phyloP scores from a whole-genome alignment of 2,797 vertebrate genomes.

The Gastrophryne carolinensis region DNA sequence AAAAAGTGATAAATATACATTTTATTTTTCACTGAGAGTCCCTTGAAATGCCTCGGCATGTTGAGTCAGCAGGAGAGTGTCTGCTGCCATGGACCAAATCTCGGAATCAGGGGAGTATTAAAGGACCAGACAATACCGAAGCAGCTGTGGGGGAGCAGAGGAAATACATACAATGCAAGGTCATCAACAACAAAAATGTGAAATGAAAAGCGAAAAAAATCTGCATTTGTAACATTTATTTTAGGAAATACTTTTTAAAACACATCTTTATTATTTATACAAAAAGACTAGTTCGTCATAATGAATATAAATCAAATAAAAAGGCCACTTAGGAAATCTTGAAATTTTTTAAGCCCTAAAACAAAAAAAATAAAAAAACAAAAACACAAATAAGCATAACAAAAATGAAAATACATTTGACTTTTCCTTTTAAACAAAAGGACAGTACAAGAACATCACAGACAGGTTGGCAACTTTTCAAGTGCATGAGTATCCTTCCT shows the following conservation, averaged over 20 bases:
- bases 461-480: constrained; percentile 57
- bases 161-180: too few relatives aligned
- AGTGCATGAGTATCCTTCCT: constrained; percentile 58
- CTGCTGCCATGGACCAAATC: too few relatives aligned
- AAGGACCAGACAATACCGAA: neutral
- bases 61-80: too few relatives aligned
- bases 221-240: constrained; percentile 88
- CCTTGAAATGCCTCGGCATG: too few relatives aligned
- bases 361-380: constrained; percentile 53
- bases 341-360: constrained; percentile 49
- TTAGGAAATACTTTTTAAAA: constrained; percentile 91
- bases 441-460: constrained; percentile 41
- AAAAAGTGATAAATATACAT: too few relatives aligned
- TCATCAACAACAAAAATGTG: too few relatives aligned
- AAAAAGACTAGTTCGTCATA: constrained; percentile 79
- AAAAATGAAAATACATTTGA: constrained; percentile 13
- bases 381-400: constrained; percentile 14
- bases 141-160: neutral
- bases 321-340: constrained; percentile 72
- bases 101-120: neutral
- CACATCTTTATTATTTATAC: constrained; percentile 83
- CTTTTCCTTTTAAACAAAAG: constrained; percentile 40
- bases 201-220: too few relatives aligned
- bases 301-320: constrained; percentile 81
- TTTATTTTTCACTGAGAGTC: too few relatives aligned